Conservation (phyloP, 2,888 invertebrate species). For the Smittia sp. region DNA sequence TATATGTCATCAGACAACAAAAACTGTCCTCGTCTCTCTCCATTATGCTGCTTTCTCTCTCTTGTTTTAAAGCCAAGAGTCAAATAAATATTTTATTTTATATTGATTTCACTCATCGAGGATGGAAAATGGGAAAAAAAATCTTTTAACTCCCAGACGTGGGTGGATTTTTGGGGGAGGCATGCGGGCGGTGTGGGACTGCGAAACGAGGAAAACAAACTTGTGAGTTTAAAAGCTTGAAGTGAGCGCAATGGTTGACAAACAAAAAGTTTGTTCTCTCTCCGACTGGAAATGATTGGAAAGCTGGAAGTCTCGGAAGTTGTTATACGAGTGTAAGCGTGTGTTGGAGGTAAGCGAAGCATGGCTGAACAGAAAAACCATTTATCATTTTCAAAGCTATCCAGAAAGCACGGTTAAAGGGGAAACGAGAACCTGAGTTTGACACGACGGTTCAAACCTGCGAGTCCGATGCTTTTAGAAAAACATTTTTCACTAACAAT, state of each 20-base stretch:
- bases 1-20: slow-evolving; percentile 4
- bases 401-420: no score
- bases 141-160: neutral
- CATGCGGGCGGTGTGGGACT: neutral
- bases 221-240: no score
- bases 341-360: no score
- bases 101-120: slow-evolving; percentile 21
- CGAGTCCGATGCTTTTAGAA: no score
- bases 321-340: no score
- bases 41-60: neutral
- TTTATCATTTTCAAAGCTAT: no score
- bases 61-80: neutral
- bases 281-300: neutral
- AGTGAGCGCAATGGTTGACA: neutral
- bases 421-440: no score
- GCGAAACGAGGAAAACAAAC: neutral
- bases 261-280: neutral
- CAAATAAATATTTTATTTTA: slow-evolving; percentile 19
- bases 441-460: no score
- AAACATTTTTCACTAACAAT: no score
- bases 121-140: neutral
- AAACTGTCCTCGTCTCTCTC: neutral
- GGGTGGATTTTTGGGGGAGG: neutral
- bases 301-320: neutral
- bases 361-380: no score